Conservation (phyloP, 1,140 invertebrate species). For the Hydropsyche tenuis region DNA sequence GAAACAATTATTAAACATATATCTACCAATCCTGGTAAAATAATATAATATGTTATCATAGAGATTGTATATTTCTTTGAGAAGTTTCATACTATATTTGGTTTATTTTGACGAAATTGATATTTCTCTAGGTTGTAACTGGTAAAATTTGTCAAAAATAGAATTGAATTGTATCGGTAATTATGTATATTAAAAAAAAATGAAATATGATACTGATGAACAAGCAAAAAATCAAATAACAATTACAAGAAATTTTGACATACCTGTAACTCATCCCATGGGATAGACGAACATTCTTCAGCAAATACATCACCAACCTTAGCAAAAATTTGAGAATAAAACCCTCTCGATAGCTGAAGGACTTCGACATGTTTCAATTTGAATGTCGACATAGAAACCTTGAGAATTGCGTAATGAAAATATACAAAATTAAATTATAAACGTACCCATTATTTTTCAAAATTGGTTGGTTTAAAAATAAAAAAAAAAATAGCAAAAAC, state of each 20-base stretch:
- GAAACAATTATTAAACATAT: background rate
- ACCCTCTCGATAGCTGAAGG: slow-evolving; percentile 78
- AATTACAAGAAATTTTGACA: slow-evolving; percentile 43
- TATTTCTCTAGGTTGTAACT: too few species aligned
- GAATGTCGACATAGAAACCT: slow-evolving; percentile 84
- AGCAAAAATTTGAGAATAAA: slow-evolving; percentile 74
- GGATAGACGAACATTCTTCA: slow-evolving; percentile 85
- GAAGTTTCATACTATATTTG: too few species aligned
- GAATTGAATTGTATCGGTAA: slow-evolving; percentile 6
- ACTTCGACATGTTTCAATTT: slow-evolving; percentile 83
- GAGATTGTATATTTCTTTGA: too few species aligned
- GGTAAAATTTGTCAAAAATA: too few species aligned
- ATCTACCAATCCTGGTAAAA: background rate
- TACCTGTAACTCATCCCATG: slow-evolving; percentile 95
- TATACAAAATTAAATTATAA: background rate
- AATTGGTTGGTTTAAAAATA: too few species aligned
- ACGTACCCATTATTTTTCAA: too few species aligned
- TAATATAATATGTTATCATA: too few species aligned
- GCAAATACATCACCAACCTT: slow-evolving; percentile 78
- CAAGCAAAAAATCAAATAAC: slow-evolving; percentile 7
- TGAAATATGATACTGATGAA: slow-evolving; percentile 5
- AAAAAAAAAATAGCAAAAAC: slow-evolving; percentile 50
- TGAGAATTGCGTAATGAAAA: slow-evolving; percentile 11
- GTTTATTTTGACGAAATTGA: too few species aligned
- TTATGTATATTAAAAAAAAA: background rate